phyloP scores from a whole-genome alignment of 1,140 invertebrate species.

The Macrosteles quadrilineatus region DNA sequence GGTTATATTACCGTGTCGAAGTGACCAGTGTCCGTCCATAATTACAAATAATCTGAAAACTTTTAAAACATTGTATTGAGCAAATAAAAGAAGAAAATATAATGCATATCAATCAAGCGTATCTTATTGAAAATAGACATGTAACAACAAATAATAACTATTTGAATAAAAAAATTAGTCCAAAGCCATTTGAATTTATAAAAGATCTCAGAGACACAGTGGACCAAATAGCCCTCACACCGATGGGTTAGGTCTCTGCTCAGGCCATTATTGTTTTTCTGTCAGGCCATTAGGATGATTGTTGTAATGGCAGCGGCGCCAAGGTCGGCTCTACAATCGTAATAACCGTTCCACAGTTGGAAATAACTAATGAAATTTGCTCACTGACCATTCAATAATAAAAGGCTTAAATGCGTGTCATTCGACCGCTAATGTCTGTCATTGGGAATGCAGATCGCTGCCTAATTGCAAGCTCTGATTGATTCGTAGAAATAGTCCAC shows the following conservation, averaged over 20 bases:
- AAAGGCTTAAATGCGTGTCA: conserved; percentile 25
- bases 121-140: too few relatives aligned
- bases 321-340: conserved; percentile 16
- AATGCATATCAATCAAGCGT: too few relatives aligned
- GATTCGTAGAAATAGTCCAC: conserved; percentile 4
- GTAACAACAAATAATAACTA: too few relatives aligned
- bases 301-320: conserved; percentile 15
- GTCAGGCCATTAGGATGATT: conserved; percentile 36
- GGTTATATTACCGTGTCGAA: too few relatives aligned
- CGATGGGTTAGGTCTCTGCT: conserved; percentile 33
- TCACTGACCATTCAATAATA: conserved; percentile 24
- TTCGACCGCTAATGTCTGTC: conserved; percentile 17
- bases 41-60: too few relatives aligned
- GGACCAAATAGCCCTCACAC: conserved; percentile 1
- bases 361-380: conserved; percentile 31
- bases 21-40: too few relatives aligned
- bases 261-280: conserved; percentile 8
- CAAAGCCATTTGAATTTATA: too few relatives aligned
- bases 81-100: too few relatives aligned
- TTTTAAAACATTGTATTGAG: too few relatives aligned
- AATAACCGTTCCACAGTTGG: conserved; percentile 25
- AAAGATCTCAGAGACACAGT: too few relatives aligned
- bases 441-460: not conserved
- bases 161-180: too few relatives aligned
- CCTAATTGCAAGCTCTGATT: not conserved